These are phyloP conservation scores for Phytoseiulus persimilis DNA, from an alignment of 2,888 invertebrate species.

Conservation along the genomic window DNA sequence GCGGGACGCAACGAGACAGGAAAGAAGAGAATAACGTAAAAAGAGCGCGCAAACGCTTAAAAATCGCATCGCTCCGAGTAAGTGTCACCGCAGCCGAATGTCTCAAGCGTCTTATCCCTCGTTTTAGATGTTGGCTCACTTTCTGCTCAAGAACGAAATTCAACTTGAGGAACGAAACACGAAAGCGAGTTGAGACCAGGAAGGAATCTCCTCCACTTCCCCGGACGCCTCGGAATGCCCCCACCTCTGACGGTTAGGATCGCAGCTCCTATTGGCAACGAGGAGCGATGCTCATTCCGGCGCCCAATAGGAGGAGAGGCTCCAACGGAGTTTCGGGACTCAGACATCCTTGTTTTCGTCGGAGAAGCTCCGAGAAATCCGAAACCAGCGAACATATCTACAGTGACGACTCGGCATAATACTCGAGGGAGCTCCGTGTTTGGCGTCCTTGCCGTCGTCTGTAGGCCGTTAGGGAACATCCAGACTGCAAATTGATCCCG, in stretches of 20 bases:
- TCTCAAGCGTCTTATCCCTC: background rate
- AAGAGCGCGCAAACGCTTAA: background rate
- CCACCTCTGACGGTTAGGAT: no score
- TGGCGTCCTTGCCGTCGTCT: background rate
- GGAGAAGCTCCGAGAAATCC: background rate
- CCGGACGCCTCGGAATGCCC: no score
- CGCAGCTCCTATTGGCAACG: no score
- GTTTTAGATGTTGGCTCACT: no score
- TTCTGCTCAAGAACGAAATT: no score
- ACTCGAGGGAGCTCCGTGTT: background rate
- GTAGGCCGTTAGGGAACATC: background rate
- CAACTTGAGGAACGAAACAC: no score
- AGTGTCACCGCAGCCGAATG: background rate
- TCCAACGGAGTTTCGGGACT: no score
- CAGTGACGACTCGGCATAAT: background rate
- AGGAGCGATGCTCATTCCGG: no score
- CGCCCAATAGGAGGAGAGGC: no score
- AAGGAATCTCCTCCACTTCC: no score
- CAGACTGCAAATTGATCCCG: constrained; percentile 5
- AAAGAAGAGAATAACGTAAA: background rate
- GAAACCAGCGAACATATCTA: background rate
- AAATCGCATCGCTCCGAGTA: background rate
- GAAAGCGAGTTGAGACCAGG: no score
- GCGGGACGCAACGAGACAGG: background rate
- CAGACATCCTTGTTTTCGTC: no score